Base-by-base conservation (phyloP, 2,113 vertebrate species). In the Sinocyclocheilus maitianheensis region DNA sequence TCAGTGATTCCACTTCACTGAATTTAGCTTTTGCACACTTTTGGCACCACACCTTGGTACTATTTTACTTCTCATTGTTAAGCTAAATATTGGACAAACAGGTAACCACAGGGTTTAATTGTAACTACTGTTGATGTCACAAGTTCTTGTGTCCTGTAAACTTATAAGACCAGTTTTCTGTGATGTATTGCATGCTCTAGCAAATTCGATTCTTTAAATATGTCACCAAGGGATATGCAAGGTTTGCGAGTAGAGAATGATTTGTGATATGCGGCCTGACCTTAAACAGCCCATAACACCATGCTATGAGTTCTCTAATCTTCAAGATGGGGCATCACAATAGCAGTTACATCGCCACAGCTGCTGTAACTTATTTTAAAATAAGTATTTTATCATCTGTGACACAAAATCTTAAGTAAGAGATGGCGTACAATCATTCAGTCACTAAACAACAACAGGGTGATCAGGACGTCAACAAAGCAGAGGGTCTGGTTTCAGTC, bases 31-130 rank as follows among this genome's bases (percentile, higher is more conserved):
- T 78, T 18, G 43, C 79, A 67, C n/a, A 34, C 20, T 18, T 81
- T 67, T 81, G 40, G 79, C 62, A 67, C 62, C n/a, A 81, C 60
- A 34, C 48, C 10, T 72, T 37, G 48, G 48, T 72, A 55, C 48
- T 83, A 34, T 81, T 67, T 72, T 83, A 24, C 26, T 0, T 34
- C 46, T 48, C 46, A 3, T 48, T 2, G 74, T 51, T 53, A 5
- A 71, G 63, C 26, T 55, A 4, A 34, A 72, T 10, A 5, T 16
- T 55, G 67, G 14, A 55, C 13, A 30, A 62, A 81, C 8, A 16
- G 8, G 22, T 20, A 67, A 48, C 4, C 13, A 67, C 74, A 51
- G 6, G n/a, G 74, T 76, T 51, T n/a, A 26, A 76, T n/a, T 51
- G 3, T 51, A 51, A 76, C 22, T 22, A 74, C 37, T 40, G 34